Conservation (phyloP, 2,888 invertebrate species). For the Dryocosmus kuriphilus region DNA sequence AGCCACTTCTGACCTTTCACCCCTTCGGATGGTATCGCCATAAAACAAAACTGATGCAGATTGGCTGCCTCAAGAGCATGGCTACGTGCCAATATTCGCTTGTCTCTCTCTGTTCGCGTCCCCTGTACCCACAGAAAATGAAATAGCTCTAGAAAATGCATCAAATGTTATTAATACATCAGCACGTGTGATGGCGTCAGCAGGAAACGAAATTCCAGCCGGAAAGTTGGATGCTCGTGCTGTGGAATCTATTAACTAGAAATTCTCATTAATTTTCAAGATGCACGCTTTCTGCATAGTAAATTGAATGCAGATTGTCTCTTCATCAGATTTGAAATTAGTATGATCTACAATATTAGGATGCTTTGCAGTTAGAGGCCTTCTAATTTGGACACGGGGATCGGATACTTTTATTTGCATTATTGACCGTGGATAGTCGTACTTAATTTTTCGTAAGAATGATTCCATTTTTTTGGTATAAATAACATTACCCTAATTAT, state of each 20-base stretch:
- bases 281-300: not conserved
- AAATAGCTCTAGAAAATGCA: not conserved
- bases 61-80: conserved; percentile 11
- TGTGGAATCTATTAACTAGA: not conserved
- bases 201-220: not conserved
- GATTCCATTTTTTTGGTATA: too few relatives aligned
- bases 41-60: conserved; percentile 37
- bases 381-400: too few relatives aligned
- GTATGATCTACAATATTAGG: too few relatives aligned
- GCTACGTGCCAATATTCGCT: not conserved
- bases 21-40: not conserved
- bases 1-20: not conserved
- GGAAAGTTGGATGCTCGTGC: conserved; percentile 18
- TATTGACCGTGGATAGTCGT: too few relatives aligned
- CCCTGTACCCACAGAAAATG: not conserved
- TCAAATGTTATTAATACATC: conserved; percentile 8
- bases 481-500: too few relatives aligned
- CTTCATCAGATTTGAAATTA: too few relatives aligned
- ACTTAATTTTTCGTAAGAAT: too few relatives aligned
- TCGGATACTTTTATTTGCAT: too few relatives aligned
- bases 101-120: not conserved
- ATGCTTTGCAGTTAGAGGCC: too few relatives aligned
- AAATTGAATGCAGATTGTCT: too few relatives aligned
- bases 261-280: conserved; percentile 9
- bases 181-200: not conserved